These are phyloP conservation scores for Caenorhabditis plicata DNA, from an alignment of 2,888 invertebrate species.

Conservation along the genomic window DNA sequence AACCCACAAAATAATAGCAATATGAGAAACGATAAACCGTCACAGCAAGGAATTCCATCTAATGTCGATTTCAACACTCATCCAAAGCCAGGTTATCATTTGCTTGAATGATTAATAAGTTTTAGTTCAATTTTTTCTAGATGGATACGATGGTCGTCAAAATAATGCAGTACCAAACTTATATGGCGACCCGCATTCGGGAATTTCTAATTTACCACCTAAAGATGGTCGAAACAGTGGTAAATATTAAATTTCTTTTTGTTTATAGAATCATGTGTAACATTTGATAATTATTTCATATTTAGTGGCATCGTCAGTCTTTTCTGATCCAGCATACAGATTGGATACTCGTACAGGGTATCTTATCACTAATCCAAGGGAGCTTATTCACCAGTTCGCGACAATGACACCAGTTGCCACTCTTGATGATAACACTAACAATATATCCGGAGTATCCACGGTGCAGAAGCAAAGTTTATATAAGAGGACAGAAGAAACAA, in stretches of 20 bases:
- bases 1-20: slow-evolving; percentile 11
- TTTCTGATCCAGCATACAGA: slow-evolving; percentile 53
- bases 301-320: slow-evolving; percentile 40
- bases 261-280: background rate
- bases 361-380: slow-evolving; percentile 63
- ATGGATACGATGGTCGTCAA: no score
- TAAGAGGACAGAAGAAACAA: slow-evolving; percentile 54
- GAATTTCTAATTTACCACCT: slow-evolving; percentile 24
- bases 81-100: slow-evolving; percentile 24
- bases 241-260: slow-evolving; percentile 7
- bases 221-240: slow-evolving; percentile 40
- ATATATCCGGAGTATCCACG: slow-evolving; percentile 40
- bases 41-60: no score
- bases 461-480: slow-evolving; percentile 54
- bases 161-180: no score
- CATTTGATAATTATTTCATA: background rate
- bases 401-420: slow-evolving; percentile 61
- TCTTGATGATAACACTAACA: slow-evolving; percentile 44
- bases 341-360: slow-evolving; percentile 54
- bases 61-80: slow-evolving; percentile 6
- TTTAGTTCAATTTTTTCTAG: slow-evolving; percentile 6
- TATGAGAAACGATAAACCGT: slow-evolving; percentile 13
- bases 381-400: slow-evolving; percentile 63
- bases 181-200: slow-evolving; percentile 30
- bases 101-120: slow-evolving; percentile 8